Base-by-base conservation (phyloP, 2,113 vertebrate species). In the Empidonax traillii region DNA sequence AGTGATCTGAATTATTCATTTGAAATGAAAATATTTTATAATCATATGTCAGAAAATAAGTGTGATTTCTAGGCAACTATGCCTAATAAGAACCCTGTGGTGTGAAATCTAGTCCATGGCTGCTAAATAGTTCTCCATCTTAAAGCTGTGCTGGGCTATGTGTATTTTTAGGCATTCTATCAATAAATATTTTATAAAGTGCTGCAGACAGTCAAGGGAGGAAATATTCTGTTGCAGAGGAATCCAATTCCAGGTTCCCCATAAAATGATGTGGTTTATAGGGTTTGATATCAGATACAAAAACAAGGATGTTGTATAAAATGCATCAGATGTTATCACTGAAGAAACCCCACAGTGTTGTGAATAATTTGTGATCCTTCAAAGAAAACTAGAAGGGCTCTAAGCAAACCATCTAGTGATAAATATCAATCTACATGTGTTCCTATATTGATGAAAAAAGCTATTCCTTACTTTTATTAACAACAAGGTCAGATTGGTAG, bases 101-200 rank as follows among this genome's bases (percentile, higher is more conserved):
- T 97, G 31, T 85, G 79, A 92, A 96, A 96, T 83, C 83, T 79
- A 46, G 90, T 63, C 89, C 62, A 31, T 79, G 78, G 93, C 85
- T 96, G 69, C 89, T 96, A 89, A 96, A 87, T 94, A 96, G 97
- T 96, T 92, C 95, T 74, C 74, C 47, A 62, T 52, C 35, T 91
- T 83, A 94, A 93, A 86, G 61, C 88, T 96, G 12, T 78, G 68
- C 88, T 84, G 89, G 92, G 76, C n/a, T 90, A 33, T 90, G 53
- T 87, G 65, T 97, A 96, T 94, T 96, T 97, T 97, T 94, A 97
- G 95, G 62, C 72, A 79, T 95, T 90, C 83, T 96, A 87, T 85
- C 92, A 94, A 95, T 98, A 96, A 96, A 94, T 97, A 91, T 96
- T 98, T 97, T 90, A 94, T 95, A 87, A 95, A 95, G 51, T 86